Percentiles rank a stretch among this genome's conserved stretches.
These are phyloP conservation scores for Phallusia fumigata DNA, from an alignment of 23 tunicate genomes.

Conservation along the genomic window DNA sequence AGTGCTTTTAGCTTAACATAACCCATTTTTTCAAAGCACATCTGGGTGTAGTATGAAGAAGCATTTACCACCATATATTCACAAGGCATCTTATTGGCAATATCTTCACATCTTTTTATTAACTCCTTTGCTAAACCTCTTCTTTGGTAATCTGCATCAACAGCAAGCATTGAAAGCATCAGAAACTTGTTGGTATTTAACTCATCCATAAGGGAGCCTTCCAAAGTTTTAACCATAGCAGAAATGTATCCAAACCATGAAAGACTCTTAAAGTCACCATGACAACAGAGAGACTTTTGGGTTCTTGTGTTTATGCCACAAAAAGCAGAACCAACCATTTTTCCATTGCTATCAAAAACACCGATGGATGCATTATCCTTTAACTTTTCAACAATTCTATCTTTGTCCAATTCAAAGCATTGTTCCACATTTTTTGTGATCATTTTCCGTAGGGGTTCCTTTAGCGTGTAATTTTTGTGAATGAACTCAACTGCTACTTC, in stretches of 20 bases:
- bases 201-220: background rate
- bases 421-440: background rate
- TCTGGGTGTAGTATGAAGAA: background rate
- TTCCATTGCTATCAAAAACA: background rate
- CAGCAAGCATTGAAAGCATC: background rate
- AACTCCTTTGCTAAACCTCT: background rate
- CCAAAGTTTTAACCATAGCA: background rate
- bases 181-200: background rate
- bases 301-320: background rate
- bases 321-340: background rate
- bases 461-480: background rate
- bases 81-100: background rate
- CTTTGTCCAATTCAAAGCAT: background rate
- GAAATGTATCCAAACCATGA: background rate
- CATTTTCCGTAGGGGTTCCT: background rate
- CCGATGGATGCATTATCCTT: background rate
- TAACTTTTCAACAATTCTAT: background rate
- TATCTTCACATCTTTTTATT: background rate
- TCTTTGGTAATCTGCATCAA: background rate
- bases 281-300: background rate
- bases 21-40: background rate
- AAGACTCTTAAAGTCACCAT: background rate
- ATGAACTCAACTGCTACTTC: background rate
- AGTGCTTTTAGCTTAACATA: background rate
- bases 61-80: background rate